Evolutionary conservation across 2,113 vertebrate genomes (phyloP).

Genomic region (Balaenoptera acutorostrata): DNA sequence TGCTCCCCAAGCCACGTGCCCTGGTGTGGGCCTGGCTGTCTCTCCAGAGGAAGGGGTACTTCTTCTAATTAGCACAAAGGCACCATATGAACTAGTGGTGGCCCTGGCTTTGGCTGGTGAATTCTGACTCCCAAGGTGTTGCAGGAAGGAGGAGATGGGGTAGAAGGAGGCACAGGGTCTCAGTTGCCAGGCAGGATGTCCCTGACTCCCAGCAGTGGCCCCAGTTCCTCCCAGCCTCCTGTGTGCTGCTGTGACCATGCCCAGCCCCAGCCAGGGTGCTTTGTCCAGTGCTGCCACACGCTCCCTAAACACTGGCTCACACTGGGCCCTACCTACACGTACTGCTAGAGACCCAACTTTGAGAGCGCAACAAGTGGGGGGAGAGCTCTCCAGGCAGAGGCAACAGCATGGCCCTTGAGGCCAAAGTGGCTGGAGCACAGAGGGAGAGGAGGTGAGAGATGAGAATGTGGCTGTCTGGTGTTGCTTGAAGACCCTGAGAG

Average conservation of each 20-base stretch:
- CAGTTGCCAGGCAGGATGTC: neutral
- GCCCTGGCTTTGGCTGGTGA: neutral
- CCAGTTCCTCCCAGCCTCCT: neutral
- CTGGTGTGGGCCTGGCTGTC: neutral
- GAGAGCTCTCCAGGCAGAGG: neutral
- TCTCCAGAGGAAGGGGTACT: neutral
- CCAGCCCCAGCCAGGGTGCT: neutral
- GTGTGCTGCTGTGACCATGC: neutral
- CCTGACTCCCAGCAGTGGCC: neutral
- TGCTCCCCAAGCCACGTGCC: neutral
- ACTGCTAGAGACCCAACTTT: neutral
- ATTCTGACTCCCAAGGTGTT: neutral
- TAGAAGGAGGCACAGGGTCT: neutral
- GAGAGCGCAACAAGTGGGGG: neutral
- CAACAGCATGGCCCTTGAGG: neutral
- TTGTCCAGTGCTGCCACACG: neutral
- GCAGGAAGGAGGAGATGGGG: neutral
- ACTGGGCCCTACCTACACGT: fast-evolving
- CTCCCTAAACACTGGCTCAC: neutral
- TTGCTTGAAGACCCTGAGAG: neutral
- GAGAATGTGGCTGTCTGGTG: neutral
- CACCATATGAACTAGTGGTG: neutral
- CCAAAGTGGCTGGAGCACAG: neutral
- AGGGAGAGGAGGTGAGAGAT: too few species aligned
- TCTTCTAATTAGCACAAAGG: neutral